Evolutionary conservation across 2,113 vertebrate species (phyloP), one percentile per base, ranked within the genome.

Genomic region (Parus major): DNA sequence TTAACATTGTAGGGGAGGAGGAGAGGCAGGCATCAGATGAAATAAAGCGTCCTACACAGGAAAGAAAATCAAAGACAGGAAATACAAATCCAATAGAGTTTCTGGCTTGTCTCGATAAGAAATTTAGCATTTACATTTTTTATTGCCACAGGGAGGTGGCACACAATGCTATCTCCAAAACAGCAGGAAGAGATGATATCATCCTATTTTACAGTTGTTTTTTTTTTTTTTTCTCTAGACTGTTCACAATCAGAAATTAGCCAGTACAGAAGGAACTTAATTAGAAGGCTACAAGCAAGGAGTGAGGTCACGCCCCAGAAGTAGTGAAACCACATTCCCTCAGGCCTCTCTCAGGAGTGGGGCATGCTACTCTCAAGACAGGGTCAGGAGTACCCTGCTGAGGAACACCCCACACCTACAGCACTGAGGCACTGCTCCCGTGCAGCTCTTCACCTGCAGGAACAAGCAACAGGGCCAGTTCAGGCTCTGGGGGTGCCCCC

Each of bases 111-210:
- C 82, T 90, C 0, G 2, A 78, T 94, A 93, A 93, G 88, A 94
- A 88, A 90, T 83, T 24, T 55, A 83, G 76, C 71, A 83, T 93
- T 95, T 90, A 73, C 28, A 65, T 65, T 92, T 95, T 90, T 90
- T 88, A 88, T 83, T 88, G 94, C 86, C 82, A 65, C 16, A 39
- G 63, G 82, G 92, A 94, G 75, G 90, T 72, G 71, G 82, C 35
- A 77, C 35, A 94, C 85, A 94, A 83, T 66, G 82, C 50, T 92
- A 47, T 80, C 85, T 88, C 88, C 79, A 86, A 78, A 95, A 86
- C 71, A 93, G 82, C 86, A 93, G 92, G 90, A 97, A 90, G 39
- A 95, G 88, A 92, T 96, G 4, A 29, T 88, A 93, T 88, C 50
- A 69, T 66, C 81, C 68, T 63, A 11, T 70, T 92, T 71, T 68